Evolutionary conservation across 2,888 invertebrate genomes (phyloP).

Genomic region (Mythimna pallens): DNA sequence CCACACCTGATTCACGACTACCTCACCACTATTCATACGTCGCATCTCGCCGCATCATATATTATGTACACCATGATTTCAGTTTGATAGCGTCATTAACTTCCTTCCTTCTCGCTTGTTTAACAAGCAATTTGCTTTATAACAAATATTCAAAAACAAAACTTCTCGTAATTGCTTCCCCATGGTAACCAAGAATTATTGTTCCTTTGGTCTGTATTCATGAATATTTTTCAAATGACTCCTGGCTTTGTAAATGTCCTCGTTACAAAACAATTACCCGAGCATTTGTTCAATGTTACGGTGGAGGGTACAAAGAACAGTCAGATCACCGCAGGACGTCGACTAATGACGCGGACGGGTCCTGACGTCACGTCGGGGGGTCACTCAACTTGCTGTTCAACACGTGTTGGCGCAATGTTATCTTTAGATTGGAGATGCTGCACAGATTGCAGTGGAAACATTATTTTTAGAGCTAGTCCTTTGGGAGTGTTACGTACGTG

Average conservation of each 20-base stretch:
- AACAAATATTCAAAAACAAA: constrained; percentile 24
- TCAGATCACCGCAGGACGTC: constrained; percentile 78
- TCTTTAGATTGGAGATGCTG: constrained; percentile 70
- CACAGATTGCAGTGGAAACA: constrained; percentile 72
- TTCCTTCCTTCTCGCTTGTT: constrained; percentile 31
- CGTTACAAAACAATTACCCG: constrained; percentile 75
- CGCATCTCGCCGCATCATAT: constrained; percentile 18
- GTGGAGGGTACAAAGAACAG: constrained; percentile 70
- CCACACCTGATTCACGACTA: constrained; percentile 33
- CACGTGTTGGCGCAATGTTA: constrained; percentile 75
- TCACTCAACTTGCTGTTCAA: constrained; percentile 76
- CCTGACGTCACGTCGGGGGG: constrained; percentile 74
- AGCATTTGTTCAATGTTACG: constrained; percentile 68
- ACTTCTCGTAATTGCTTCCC: constrained; percentile 36
- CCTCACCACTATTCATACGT: constrained; percentile 24
- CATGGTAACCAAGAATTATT: constrained; percentile 41
- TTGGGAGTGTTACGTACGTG: constrained; percentile 59
- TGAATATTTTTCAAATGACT: constrained; percentile 54
- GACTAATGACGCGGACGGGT: constrained; percentile 75
- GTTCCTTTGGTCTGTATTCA: constrained; percentile 48
- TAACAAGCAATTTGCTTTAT: constrained; percentile 38
- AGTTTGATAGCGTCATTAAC: constrained; percentile 19
- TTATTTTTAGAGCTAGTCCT: constrained; percentile 70
- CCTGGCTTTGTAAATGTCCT: constrained; percentile 68
- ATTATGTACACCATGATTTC: constrained; percentile 25